Conservation (phyloP, 1,140 invertebrate species). For the Drosophila jambulina region DNA sequence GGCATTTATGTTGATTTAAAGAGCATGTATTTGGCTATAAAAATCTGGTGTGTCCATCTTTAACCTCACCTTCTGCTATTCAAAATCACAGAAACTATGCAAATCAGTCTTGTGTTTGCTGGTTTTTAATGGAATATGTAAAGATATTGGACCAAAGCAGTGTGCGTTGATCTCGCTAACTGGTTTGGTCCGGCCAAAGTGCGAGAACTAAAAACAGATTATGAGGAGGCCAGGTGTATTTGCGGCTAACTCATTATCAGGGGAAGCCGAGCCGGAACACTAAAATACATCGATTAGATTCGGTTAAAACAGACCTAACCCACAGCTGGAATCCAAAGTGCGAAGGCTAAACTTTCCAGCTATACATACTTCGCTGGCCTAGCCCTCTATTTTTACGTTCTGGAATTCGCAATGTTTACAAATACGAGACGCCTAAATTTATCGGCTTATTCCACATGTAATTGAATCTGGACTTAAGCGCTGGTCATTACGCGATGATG, state of each 20-base stretch:
- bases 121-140: conserved; percentile 27
- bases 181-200: conserved; percentile 44
- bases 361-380: not conserved
- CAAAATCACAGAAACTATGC: conserved; percentile 27
- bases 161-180: conserved; percentile 14
- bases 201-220: conserved; percentile 32
- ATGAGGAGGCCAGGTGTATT: conserved; percentile 24
- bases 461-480: conserved; percentile 23
- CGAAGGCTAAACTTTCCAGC: conserved; percentile 32
- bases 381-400: conserved; percentile 2
- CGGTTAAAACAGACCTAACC: not conserved
- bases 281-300: conserved; percentile 44
- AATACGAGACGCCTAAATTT: not conserved
- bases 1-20: not conserved
- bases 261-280: not conserved
- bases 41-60: conserved; percentile 2
- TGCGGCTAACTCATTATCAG: conserved; percentile 32
- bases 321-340: conserved; percentile 31
- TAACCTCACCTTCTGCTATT: conserved; percentile 10
- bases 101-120: conserved; percentile 23
- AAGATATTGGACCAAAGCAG: conserved; percentile 11
- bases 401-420: conserved; percentile 33
- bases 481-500: conserved; percentile 11
- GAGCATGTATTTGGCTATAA: not conserved
- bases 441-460: conserved; percentile 17